These are phyloP conservation scores for Cepphus grylle DNA, from an alignment of 2,113 vertebrate species.

Conservation along the genomic window DNA sequence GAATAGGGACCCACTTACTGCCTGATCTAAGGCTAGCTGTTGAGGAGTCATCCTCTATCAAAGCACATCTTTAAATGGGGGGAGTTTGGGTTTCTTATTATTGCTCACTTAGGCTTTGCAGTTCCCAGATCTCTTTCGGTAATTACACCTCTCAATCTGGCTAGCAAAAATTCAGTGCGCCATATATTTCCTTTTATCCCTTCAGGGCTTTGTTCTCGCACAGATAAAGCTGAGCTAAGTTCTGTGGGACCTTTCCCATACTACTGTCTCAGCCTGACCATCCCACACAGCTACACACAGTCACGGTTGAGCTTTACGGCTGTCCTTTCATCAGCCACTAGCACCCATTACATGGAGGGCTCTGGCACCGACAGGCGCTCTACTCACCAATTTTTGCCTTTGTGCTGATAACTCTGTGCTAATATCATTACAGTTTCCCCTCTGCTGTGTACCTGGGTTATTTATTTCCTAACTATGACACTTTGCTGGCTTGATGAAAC, in stretches of 20 bases:
- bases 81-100: background rate
- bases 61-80: background rate
- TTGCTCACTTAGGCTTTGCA: background rate
- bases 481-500: background rate
- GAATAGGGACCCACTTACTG: background rate
- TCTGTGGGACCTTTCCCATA: background rate
- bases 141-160: background rate
- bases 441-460: background rate
- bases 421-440: background rate
- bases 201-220: background rate
- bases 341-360: background rate
- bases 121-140: background rate
- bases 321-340: background rate
- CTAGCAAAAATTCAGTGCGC: background rate
- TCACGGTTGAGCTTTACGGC: fast-evolving
- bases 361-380: background rate
- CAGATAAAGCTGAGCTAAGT: fast-evolving
- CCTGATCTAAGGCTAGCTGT: background rate
- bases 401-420: background rate
- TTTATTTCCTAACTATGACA: background rate
- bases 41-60: background rate
- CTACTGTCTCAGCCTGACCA: background rate
- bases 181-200: background rate
- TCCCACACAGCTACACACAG: background rate
- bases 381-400: background rate